These are phyloP conservation scores for Batillaria attramentaria DNA, from an alignment of 1,140 invertebrate genomes.

Conservation along the genomic window DNA sequence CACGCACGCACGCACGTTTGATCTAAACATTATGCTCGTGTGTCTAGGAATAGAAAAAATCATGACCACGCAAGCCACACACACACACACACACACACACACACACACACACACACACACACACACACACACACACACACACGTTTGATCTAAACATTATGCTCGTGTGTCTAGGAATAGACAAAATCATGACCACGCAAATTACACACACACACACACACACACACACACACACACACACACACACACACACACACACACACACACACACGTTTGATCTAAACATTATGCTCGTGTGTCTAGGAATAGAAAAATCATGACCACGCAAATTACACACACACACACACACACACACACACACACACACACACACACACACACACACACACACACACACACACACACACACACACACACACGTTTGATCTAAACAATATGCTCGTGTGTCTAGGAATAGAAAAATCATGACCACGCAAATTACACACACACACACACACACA, in stretches of 20 bases:
- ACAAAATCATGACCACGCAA: too few species aligned
- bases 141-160: too few species aligned
- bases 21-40: too few species aligned
- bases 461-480: too few species aligned
- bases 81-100: neutral
- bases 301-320: neutral
- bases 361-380: neutral
- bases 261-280: neutral
- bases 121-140: neutral
- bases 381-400: neutral
- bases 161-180: too few species aligned
- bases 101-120: neutral
- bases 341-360: neutral
- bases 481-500: neutral
- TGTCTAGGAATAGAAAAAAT: too few species aligned
- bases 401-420: neutral
- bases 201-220: neutral
- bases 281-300: neutral
- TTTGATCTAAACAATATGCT: neutral
- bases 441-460: too few species aligned
- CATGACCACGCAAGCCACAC: neutral
- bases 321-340: neutral
- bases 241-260: neutral
- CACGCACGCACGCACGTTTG: slow-evolving; percentile 18
- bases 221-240: neutral